Base-by-base conservation (phyloP, 2,888 invertebrate species). In the Himalopsyche tibetana region DNA sequence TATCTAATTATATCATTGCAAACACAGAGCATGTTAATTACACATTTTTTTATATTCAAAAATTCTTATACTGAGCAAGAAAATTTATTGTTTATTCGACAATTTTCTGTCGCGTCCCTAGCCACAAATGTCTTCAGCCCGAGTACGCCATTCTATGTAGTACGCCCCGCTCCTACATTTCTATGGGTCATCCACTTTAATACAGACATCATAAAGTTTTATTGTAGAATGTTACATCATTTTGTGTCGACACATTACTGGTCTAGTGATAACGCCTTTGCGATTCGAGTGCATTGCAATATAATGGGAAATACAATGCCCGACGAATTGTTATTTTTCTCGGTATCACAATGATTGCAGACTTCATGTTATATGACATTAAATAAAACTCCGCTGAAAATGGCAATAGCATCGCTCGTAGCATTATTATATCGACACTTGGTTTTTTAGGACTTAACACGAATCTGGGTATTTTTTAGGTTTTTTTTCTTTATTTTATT, bases 161-260 rank as follows among this genome's bases (percentile, higher is more conserved):
- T 19, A 63, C 63, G 63, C 19, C 63, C 19, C 19, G 8, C 63
- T 63, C 63, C 19, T 63, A 63, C 63, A 63, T 63, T 63, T 63
- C 63, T 63, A 63, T 63, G 63, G 63, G 63, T 63, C 63, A 63
- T 63, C 63, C 63, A 63, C 63, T 63, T 63, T 63, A 63, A 63
- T 28, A 63, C 63, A 63, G 19, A 63, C 63, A 63, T 63, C 63
- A 63, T 63, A 63, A 63, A 63, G 63, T 63, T 63, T 63, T 63
- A 63, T 63, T 63, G 19, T 28, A 63, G 63, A 63, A 63, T 63
- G 63, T 63, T 63, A 63, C 63, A 63, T 63, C 63, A 63, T 19
- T 63, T 19, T 63, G 63, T 63, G 63, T 63, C 63, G 63, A 63
- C 63, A 63, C 63, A 63, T 63, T 5, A 63, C 63, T 63, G 63